Evolutionary conservation across 2,113 vertebrate species (phyloP), one percentile per base, ranked within the genome.

Genomic region (Tympanuchus pallidicinctus): DNA sequence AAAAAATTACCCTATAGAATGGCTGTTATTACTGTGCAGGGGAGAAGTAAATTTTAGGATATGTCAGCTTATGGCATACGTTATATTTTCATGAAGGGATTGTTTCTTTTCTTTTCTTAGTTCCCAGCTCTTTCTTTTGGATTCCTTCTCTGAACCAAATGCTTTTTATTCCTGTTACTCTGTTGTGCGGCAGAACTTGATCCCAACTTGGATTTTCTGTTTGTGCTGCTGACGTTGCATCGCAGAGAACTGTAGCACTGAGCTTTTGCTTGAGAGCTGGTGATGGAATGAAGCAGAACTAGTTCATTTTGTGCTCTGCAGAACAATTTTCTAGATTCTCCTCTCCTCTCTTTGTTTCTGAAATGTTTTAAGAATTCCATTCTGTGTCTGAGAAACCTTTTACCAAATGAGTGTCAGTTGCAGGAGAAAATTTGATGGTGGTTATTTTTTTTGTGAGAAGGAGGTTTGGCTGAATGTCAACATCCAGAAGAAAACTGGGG

Each of bases 201-300:
- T 94, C 34, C 24, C 76, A 15, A 57, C 30, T 88, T 30, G n/a
- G 74, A 40, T 94, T 65, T 96, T 73, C 54, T 85, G 10, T 71
- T 87, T 32, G 19, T 72, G 78, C 63, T 81, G 21, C n/a, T 82
- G 86, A 32, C 9, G 12, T 59, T 84, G 10, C 61, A 78, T 86
- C 74, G 79, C 10, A n/a, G 54, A 45, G 27, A 78, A 19, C 17
- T 61, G 18, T 67, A 57, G 25, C 15, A 13, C 42, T n/a, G 11
- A 84, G 66, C 16, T 78, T 72, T 90, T 38, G 16, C 27, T 54
- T 28, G 52, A 30, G 52, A 54, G 15, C 52, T 54, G 52, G 27
- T 30, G 52, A 54, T 4, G 27, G 52, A 30, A 24, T 67, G 82
- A 86, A 77, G 57, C 43, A 85, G 78, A 70, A 73, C 30, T 70